Conservation (phyloP, 2,888 invertebrate species). For the Nemotelus pantherinus region DNA sequence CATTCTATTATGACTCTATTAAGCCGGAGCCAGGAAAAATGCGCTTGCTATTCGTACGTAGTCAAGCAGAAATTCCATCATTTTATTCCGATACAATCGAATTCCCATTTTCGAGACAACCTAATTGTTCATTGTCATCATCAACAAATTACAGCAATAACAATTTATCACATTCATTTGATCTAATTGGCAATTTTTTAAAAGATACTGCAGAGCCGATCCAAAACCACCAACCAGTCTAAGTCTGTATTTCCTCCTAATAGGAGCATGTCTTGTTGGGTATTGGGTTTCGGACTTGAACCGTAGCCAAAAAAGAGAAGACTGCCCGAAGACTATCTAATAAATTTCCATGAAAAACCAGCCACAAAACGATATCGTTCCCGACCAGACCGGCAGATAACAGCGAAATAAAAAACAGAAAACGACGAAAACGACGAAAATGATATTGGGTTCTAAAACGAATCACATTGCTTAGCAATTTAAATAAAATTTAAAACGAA, state of each 20-base stretch:
- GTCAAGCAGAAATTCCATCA: too few relatives aligned
- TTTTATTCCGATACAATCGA: conserved; percentile 5
- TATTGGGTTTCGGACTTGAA: background rate
- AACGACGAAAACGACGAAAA: background rate
- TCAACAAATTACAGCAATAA: conserved; percentile 45
- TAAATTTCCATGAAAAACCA: conserved; percentile 7
- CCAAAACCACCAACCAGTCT: too few relatives aligned
- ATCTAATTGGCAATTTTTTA: conserved; percentile 49
- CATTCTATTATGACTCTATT: too few relatives aligned
- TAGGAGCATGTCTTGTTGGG: too few relatives aligned
- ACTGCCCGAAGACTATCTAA: conserved; percentile 5
- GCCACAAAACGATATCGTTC: conserved; percentile 4
- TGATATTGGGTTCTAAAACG: background rate
- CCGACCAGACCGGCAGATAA: background rate
- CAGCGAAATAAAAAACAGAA: background rate
- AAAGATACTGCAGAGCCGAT: background rate
- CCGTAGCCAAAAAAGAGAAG: background rate
- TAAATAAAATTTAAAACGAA: conserved; percentile 24
- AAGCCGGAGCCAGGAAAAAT: too few relatives aligned
- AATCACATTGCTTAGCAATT: conserved; percentile 27
- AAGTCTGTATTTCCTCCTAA: too few relatives aligned
- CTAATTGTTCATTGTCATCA: conserved; percentile 38
- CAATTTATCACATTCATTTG: conserved; percentile 48
- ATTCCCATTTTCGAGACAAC: conserved; percentile 16
- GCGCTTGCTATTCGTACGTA: too few relatives aligned